Percentiles rank a stretch among this genome's conserved stretches.
These are phyloP conservation scores for Pseudomyrmex pallidus DNA, from an alignment of 1,140 invertebrate genomes.

Conservation along the genomic window DNA sequence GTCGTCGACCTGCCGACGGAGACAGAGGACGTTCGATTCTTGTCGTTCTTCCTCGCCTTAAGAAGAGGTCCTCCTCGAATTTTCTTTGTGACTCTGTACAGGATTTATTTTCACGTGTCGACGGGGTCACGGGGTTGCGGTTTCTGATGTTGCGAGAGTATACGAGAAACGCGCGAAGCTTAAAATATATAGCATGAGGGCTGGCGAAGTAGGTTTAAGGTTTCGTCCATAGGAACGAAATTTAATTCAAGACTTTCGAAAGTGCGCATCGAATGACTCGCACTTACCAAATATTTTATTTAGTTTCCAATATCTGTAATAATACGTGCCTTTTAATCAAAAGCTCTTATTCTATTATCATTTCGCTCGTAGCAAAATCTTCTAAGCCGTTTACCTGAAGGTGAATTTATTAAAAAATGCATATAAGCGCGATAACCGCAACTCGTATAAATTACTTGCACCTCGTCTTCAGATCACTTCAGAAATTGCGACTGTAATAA, in stretches of 20 bases:
- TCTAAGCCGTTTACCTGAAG: too few relatives aligned
- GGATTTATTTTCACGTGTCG: slow-evolving; percentile 64
- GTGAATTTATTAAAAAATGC: too few relatives aligned
- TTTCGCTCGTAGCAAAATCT: too few relatives aligned
- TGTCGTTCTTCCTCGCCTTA: background rate
- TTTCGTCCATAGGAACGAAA: slow-evolving; percentile 59
- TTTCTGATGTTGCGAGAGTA: slow-evolving; percentile 61
- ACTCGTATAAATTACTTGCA: background rate
- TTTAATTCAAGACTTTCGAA: slow-evolving; percentile 62
- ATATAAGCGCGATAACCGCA: too few relatives aligned
- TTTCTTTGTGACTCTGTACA: slow-evolving; percentile 60
- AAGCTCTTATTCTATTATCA: too few relatives aligned
- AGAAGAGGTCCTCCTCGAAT: slow-evolving; percentile 47
- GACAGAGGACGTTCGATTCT: slow-evolving; percentile 7
- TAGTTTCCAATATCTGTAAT: too few relatives aligned
- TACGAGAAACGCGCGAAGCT: slow-evolving; percentile 66
- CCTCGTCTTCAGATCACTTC: background rate
- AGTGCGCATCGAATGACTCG: slow-evolving; percentile 53
- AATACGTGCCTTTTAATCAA: too few relatives aligned
- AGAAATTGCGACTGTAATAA: background rate
- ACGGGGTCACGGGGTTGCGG: slow-evolving; percentile 63
- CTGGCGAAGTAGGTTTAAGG: slow-evolving; percentile 67
- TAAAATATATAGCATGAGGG: slow-evolving; percentile 69
- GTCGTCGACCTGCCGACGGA: slow-evolving; percentile 11
- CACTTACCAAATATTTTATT: slow-evolving; percentile 21